Conservation (phyloP, 2,113 vertebrate genomes). For the Oriolus oriolus region DNA sequence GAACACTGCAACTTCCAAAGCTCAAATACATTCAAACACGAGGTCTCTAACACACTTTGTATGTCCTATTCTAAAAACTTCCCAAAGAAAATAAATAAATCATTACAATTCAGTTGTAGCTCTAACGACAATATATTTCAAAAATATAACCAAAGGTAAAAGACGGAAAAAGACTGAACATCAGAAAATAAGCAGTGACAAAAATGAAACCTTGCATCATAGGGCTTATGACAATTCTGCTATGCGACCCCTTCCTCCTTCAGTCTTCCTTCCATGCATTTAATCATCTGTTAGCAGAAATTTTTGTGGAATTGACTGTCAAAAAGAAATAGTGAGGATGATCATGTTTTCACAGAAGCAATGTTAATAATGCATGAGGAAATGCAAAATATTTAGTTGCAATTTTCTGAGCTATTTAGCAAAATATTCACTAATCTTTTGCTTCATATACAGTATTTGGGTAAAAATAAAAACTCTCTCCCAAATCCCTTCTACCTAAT, state of each 20-base stretch:
- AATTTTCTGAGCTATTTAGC: slow-evolving; percentile 23
- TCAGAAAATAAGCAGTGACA: not conserved
- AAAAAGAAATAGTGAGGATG: slow-evolving; percentile 25
- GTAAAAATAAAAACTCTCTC: not conserved
- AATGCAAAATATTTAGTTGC: slow-evolving; percentile 44
- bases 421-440: slow-evolving; percentile 7
- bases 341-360: slow-evolving; percentile 24
- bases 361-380: slow-evolving; percentile 25
- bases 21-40: not conserved
- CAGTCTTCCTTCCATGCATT: not conserved
- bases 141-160: not conserved
- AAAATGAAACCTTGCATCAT: not conserved
- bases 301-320: not conserved
- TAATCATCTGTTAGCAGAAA: not conserved
- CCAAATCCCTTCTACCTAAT: not conserved
- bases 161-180: not conserved
- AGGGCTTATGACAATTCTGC: not conserved
- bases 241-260: not conserved
- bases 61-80: not conserved
- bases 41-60: not conserved
- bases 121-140: not conserved
- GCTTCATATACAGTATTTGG: not conserved
- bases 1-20: not conserved
- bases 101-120: not conserved
- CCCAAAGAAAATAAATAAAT: not conserved